Conservation (phyloP, 2,888 invertebrate species). For the Leucania comma region DNA sequence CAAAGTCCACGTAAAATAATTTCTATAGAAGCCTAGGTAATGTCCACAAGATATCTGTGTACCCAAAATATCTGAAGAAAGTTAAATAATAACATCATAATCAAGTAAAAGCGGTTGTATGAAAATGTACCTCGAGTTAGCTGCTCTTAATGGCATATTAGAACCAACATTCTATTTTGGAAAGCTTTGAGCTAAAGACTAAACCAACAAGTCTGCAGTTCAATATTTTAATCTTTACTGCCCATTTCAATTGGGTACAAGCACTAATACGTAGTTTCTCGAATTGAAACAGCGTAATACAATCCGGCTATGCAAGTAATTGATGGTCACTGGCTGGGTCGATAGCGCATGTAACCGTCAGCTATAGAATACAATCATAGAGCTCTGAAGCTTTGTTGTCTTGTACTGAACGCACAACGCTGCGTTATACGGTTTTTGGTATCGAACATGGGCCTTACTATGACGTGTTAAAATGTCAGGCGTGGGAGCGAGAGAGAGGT, state of each 20-base stretch:
- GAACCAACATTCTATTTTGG: conserved; percentile 22
- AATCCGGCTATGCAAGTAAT: conserved; percentile 41
- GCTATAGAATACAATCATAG: conserved; percentile 64
- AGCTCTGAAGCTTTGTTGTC: neutral
- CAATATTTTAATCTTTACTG: conserved; percentile 58
- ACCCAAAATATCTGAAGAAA: too few relatives aligned
- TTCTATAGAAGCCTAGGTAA: too few relatives aligned
- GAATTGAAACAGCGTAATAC: conserved; percentile 58
- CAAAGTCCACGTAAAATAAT: too few relatives aligned
- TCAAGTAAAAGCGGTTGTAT: too few relatives aligned
- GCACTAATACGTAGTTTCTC: conserved; percentile 57
- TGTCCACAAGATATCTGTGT: too few relatives aligned
- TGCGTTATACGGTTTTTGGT: too few relatives aligned
- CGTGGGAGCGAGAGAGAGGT: too few relatives aligned
- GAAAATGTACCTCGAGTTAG: too few relatives aligned
- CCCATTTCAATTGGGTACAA: conserved; percentile 54
- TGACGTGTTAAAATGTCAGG: too few relatives aligned
- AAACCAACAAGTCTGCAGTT: conserved; percentile 19
- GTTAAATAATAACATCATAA: too few relatives aligned
- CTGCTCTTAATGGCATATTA: neutral
- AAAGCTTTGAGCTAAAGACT: conserved; percentile 19
- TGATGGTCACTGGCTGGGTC: conserved; percentile 64
- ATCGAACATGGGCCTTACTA: too few relatives aligned
- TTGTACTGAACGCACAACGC: too few relatives aligned
- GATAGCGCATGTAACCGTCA: conserved; percentile 66